Conservation (phyloP, 2,888 invertebrate species). For the Brachyptera putata region DNA sequence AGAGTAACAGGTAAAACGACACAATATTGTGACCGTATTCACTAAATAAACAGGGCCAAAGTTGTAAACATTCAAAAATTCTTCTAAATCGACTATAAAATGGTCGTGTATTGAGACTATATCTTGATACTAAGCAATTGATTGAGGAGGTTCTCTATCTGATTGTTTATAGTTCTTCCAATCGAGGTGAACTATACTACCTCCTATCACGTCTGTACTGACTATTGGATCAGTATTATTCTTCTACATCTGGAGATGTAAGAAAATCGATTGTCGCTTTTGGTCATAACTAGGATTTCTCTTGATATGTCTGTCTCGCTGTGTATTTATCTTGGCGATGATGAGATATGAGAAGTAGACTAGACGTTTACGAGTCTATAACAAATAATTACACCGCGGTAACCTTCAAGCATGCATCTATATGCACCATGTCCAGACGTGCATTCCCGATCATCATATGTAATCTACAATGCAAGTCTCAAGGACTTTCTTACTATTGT, state of each 20-base stretch:
- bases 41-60: background rate
- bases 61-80: background rate
- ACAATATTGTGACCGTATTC: no score
- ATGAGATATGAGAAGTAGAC: slow-evolving; percentile 5
- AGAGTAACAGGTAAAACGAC: no score
- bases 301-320: no score
- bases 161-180: background rate
- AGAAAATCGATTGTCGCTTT: slow-evolving; percentile 1
- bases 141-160: background rate
- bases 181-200: background rate
- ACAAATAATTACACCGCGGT: no score
- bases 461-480: background rate
- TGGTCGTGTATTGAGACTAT: no score
- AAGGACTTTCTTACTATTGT: slow-evolving; percentile 5
- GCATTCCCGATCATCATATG: slow-evolving; percentile 4
- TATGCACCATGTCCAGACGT: background rate
- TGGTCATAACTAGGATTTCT: slow-evolving; percentile 16
- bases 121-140: no score
- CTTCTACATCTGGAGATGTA: slow-evolving; percentile 1
- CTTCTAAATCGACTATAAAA: background rate
- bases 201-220: background rate
- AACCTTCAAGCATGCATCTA: slow-evolving; percentile 9
- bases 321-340: slow-evolving; percentile 4
- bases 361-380: slow-evolving; percentile 4
- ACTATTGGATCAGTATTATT: background rate